Evolutionary conservation across 2,888 invertebrate genomes (phyloP), one percentile per base, ranked within the genome.

Genomic region (Tetheella fluctuosa): DNA sequence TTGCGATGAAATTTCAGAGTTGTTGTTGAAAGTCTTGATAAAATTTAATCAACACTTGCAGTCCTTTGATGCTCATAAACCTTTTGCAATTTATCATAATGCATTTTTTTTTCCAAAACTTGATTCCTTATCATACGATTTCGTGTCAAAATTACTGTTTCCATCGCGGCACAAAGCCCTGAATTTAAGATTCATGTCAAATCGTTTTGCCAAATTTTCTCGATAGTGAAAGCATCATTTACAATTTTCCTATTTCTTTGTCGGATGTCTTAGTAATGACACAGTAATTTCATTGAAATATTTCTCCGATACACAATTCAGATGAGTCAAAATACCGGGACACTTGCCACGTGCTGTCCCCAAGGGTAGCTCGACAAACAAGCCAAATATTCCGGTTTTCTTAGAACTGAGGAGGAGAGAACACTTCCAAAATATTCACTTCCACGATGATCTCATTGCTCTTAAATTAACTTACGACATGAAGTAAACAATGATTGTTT

Each of bases 311-410:
- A 6, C 48, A 48, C 52, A 17, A 17, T 62, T 42, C 56, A 25
- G 53, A 69, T 85, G 85, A 81, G 66, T 85, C 84, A 83, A 71
- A 55, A 58, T 58, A 59, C 59, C 67, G 69, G 70, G 68, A 73
- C 61, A 67, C 58, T 58, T 58, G 72, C 70, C 83, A 80, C 80
- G 76, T 81, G 83, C 74, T 77, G 53, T 61, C 59, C 60, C 57
- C 73, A 76, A 76, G 73, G 77, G 71, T 63, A 64, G 59, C 64
- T 62, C 61, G 62, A 54, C 59, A 62, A 70, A 71, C 20, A 74
- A 70, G 83, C 79, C 80, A 85, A 86, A 70, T 66, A 80, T 81
- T 83, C 81, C 82, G 81, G 84, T 80, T 81, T 82, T 80, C 81
- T 71, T 69, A 64, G 81, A 82, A 84, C 59, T 63, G 59, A 55